phyloP scores from a whole-genome alignment of 2,797 vertebrate species.

The Bradypus variegatus region DNA sequence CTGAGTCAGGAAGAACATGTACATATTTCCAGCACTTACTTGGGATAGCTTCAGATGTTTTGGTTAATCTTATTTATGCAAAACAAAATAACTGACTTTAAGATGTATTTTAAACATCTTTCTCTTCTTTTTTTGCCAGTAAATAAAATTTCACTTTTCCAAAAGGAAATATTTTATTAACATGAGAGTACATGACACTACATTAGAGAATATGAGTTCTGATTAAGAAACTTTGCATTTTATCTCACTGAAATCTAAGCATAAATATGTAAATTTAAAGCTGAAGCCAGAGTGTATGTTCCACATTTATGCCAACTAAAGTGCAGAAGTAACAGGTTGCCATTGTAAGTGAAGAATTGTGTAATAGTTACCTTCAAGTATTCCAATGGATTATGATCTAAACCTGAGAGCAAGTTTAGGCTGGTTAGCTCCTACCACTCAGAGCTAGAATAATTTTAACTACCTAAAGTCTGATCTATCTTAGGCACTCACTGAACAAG shows the following conservation, averaged over 20 bases:
- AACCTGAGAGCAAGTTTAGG: constrained; percentile 36
- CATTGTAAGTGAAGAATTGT: neutral
- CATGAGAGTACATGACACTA: neutral
- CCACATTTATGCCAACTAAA: neutral
- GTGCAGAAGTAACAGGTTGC: neutral
- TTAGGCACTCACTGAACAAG: neutral
- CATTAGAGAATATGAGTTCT: neutral
- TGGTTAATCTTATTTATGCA: neutral
- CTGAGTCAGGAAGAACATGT: neutral
- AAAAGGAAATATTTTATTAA: constrained; percentile 29
- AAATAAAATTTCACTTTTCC: neutral
- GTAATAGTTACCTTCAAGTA: neutral
- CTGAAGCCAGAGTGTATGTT: neutral
- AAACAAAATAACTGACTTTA: constrained; percentile 4
- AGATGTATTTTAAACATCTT: neutral
- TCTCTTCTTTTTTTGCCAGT: neutral
- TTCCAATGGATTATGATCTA: constrained; percentile 16
- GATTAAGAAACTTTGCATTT: neutral
- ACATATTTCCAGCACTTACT: neutral
- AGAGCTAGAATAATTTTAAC: constrained; percentile 13
- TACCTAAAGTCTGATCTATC: neutral
- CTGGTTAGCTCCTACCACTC: constrained; percentile 9
- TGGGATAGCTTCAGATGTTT: neutral
- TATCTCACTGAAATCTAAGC: neutral
- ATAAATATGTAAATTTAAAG: neutral